phyloP scores from a whole-genome alignment of 2,888 invertebrate genomes.

The Leptura quadrifasciata region DNA sequence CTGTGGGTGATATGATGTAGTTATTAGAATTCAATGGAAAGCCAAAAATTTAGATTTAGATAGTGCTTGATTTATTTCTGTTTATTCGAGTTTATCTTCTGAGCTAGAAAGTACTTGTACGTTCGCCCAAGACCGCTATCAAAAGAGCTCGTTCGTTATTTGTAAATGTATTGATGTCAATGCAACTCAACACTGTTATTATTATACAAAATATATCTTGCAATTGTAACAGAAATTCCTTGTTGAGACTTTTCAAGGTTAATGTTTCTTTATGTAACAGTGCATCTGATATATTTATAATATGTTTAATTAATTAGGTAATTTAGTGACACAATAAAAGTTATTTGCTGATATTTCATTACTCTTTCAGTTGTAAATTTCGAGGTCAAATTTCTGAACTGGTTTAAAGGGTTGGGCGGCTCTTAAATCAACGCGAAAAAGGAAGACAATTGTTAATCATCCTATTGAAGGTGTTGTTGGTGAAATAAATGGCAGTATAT shows the following conservation, averaged over 20 bases:
- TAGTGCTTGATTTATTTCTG: too few relatives aligned
- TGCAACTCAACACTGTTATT: conserved; percentile 48
- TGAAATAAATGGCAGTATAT: not conserved
- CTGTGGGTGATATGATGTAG: too few relatives aligned
- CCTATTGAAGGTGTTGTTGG: not conserved
- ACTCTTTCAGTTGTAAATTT: not conserved
- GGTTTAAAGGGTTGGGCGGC: not conserved
- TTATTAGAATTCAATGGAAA: too few relatives aligned
- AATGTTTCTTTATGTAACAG: conserved; percentile 39
- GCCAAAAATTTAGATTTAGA: too few relatives aligned
- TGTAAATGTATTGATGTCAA: conserved; percentile 52
- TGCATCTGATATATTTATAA: conserved; percentile 35
- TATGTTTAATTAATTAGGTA: conserved; percentile 38
- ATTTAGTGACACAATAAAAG: conserved; percentile 38
- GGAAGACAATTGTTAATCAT: not conserved
- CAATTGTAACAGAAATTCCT: conserved; percentile 43
- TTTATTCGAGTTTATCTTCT: conserved; percentile 4
- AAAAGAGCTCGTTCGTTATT: conserved; percentile 54
- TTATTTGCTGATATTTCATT: conserved; percentile 23
- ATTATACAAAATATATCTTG: conserved; percentile 40
- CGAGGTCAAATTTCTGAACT: conserved; percentile 17
- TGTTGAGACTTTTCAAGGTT: conserved; percentile 35
- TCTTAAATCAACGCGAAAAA: not conserved
- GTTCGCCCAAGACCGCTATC: conserved; percentile 42
- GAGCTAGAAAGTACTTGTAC: conserved; percentile 28